Conservation (phyloP, 2,113 vertebrate genomes). For the Pipra filicauda region DNA sequence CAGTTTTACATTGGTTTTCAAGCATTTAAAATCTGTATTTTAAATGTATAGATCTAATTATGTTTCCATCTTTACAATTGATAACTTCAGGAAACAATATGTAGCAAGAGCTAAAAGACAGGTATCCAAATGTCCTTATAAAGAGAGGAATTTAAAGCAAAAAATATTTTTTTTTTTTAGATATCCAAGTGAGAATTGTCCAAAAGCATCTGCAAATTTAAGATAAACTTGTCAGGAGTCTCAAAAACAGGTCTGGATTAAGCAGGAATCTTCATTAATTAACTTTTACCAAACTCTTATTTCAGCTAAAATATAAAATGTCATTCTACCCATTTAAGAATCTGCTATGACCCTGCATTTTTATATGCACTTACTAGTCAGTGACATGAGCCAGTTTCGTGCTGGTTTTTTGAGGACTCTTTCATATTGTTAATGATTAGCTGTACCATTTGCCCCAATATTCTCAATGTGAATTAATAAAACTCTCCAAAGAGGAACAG, state of each 20-base stretch:
- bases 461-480: neutral
- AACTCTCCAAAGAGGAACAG: neutral
- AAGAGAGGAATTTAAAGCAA: neutral
- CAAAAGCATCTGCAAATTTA: neutral
- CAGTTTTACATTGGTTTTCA: neutral
- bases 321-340: neutral
- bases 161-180: neutral
- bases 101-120: neutral
- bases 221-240: neutral
- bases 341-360: neutral
- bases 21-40: neutral
- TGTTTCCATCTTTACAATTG: neutral
- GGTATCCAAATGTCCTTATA: neutral
- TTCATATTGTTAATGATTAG: neutral
- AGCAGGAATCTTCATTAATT: neutral
- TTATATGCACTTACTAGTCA: neutral
- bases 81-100: neutral
- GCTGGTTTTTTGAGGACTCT: neutral
- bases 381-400: neutral
- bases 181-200: neutral
- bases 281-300: neutral
- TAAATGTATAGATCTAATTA: neutral
- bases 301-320: neutral
- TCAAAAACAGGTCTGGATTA: neutral
- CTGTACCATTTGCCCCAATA: neutral